phyloP scores from a whole-genome alignment of 2,113 vertebrate genomes.

The Arizona elegans region DNA sequence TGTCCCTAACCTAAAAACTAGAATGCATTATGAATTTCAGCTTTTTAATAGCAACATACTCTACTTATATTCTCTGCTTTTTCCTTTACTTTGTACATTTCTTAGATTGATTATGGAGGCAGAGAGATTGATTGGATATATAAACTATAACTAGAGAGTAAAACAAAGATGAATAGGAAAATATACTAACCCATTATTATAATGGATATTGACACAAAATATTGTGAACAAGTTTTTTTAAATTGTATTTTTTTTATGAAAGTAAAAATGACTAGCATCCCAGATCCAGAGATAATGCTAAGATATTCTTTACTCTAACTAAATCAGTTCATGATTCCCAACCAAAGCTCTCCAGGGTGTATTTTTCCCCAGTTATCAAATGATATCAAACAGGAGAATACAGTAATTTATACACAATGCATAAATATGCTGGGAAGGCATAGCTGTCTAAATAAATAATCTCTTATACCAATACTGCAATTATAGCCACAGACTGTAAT shows the following conservation, averaged over 20 bases:
- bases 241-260: not conserved
- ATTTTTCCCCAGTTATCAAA: conserved; percentile 30
- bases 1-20: not conserved
- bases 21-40: conserved; percentile 13
- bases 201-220: conserved; percentile 24
- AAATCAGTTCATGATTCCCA: not conserved
- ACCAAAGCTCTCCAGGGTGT: conserved; percentile 5
- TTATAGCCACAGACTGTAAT: conserved; percentile 31
- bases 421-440: conserved; percentile 22
- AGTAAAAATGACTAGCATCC: not conserved
- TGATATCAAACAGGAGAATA: conserved; percentile 38
- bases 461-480: conserved; percentile 36
- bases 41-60: not conserved
- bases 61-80: not conserved
- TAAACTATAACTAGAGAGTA: conserved; percentile 30
- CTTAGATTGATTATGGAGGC: conserved; percentile 29
- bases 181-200: conserved; percentile 13
- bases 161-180: conserved; percentile 12
- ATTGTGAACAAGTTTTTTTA: conserved; percentile 15
- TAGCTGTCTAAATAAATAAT: conserved; percentile 26
- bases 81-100: not conserved
- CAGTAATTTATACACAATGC: conserved; percentile 7
- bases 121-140: conserved; percentile 39
- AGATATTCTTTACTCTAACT: conserved; percentile 17
- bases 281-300: not conserved